Evolutionary conservation across 2,888 invertebrate genomes (phyloP).

Genomic region (Ariolimax columbianus): DNA sequence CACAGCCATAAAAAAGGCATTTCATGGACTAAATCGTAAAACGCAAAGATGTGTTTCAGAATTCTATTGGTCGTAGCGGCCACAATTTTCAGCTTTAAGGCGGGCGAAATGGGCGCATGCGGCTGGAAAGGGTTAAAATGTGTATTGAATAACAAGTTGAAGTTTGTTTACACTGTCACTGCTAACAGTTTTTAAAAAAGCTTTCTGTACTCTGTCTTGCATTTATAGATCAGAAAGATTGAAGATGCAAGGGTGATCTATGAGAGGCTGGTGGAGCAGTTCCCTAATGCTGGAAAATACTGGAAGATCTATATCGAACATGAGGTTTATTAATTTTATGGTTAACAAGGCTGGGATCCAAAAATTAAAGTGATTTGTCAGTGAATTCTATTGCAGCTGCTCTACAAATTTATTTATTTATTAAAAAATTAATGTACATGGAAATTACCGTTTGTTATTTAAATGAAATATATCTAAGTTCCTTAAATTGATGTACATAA

Average conservation of each 20-base stretch:
- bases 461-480: not conserved
- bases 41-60: too few relatives aligned
- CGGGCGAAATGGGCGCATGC: too few relatives aligned
- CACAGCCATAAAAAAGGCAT: too few relatives aligned
- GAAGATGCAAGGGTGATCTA: constrained; percentile 94
- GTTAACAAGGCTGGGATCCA: constrained; percentile 30
- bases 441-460: not conserved
- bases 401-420: not conserved
- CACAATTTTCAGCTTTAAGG: too few relatives aligned
- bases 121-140: too few relatives aligned
- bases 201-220: constrained; percentile 18
- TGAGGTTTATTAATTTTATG: constrained; percentile 71
- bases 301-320: constrained; percentile 93
- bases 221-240: constrained; percentile 79
- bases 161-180: too few relatives aligned
- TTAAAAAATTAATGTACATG: not conserved
- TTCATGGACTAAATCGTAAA: too few relatives aligned
- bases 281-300: constrained; percentile 96
- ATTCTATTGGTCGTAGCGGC: too few relatives aligned
- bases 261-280: constrained; percentile 94
- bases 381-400: not conserved
- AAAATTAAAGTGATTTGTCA: constrained; percentile 30
- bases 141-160: too few relatives aligned
- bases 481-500: not conserved
- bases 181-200: too few relatives aligned